Evolutionary conservation across 1,140 invertebrate species (phyloP), one percentile per base, ranked within the genome.

Genomic region (Papilio glaucus): DNA sequence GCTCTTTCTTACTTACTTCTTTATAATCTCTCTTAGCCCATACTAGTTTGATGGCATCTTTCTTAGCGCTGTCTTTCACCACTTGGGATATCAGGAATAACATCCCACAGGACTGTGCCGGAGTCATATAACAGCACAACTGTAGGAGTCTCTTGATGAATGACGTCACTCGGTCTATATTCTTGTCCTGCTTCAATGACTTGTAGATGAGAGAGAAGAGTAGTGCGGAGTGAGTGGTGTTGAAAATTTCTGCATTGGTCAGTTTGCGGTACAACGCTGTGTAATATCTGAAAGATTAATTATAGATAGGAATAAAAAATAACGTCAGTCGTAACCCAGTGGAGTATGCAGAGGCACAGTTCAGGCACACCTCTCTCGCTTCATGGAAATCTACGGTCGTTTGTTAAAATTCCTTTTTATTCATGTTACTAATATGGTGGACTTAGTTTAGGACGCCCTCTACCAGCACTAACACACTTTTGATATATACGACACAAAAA

Each of bases 61-160:
- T 90, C 75, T 90, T 92, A 2, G 76, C 76, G 0, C 60, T 63
- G 53, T 83, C 84, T 71, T 87, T 91, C 29, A 91, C 57, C 0
- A 98, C 91, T 92, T 97, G 96, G 0, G 97, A 97, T n/a, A 98
- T 89, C 0, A 98, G 84, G 81, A 96, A 96, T n/a, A 98, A 87
- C 70, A 96, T 95, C 45, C 96, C 97, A 86, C 97, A 97, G 0
- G 95, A 93, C 87, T 97, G 94, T 53, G 95, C 94, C 63, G 94
- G 94, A 13, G 93, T 83, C 85, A 93, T 94, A 68, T 94, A 92
- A 21, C 85, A 80, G 61, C 93, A 93, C 76, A 98, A 93, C 93
- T 99, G 98, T 41, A 99, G 93, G 41, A 99, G 90, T 72, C 99
- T 93, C 93, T 99, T 99, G 1, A 98, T 93, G 89, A 99, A 99